Evolutionary conservation across 2,888 invertebrate species (phyloP).

Genomic region (Drosophila silvestris): DNA sequence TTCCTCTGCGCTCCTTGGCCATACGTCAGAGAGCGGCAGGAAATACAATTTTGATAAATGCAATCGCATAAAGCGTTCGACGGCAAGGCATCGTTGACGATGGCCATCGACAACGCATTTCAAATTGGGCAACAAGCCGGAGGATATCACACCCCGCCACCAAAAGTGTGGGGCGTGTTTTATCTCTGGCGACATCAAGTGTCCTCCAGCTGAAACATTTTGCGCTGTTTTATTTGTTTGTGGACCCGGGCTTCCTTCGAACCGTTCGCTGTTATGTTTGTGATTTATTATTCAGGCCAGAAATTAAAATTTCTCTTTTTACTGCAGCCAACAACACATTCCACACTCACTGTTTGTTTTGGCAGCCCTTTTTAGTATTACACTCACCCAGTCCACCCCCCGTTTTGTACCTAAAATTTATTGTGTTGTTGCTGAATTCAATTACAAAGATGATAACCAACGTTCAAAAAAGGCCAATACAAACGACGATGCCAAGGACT

Average conservation of each 20-base stretch:
- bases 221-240: constrained; percentile 65
- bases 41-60: constrained; percentile 76
- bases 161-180: constrained; percentile 29
- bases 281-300: constrained; percentile 82
- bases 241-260: not conserved
- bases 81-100: constrained; percentile 15
- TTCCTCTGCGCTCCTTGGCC: constrained; percentile 35
- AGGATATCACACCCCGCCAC: not conserved
- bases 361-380: constrained; percentile 39
- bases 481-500: constrained; percentile 37
- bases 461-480: constrained; percentile 4
- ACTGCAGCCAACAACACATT: constrained; percentile 12
- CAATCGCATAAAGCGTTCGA: constrained; percentile 44
- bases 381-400: constrained; percentile 1
- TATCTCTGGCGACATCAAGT: constrained; percentile 74
- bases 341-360: constrained; percentile 27
- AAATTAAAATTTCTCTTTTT: constrained; percentile 80
- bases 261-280: constrained; percentile 62
- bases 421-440: constrained; percentile 80
- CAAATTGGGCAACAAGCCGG: constrained; percentile 61
- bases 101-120: constrained; percentile 73
- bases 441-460: constrained; percentile 71
- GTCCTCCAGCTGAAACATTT: constrained; percentile 55
- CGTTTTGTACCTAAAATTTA: constrained; percentile 71
- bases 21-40: constrained; percentile 43